Evolutionary conservation across 37 sponge, comb jelly and placozoan genomes (phyloP).

Genomic region (Diacarnus erythraeanus): DNA sequence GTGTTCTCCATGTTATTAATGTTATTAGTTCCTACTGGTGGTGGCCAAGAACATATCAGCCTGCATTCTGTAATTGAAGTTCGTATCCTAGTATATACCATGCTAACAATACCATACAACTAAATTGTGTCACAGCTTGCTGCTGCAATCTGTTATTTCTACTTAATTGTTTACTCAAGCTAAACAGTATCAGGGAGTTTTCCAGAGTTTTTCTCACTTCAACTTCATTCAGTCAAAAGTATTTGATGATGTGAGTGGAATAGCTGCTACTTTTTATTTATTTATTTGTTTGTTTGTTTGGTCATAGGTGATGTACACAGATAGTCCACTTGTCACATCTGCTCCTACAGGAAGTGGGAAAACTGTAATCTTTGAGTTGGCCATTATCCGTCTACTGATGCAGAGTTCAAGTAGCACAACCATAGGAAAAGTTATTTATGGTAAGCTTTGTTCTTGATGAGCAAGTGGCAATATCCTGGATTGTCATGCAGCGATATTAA

Average conservation of each 20-base stretch:
- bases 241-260: constrained; percentile 85
- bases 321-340: constrained; percentile 76
- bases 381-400: constrained; percentile 86
- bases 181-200: constrained; percentile 73
- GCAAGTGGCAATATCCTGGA: no score
- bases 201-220: constrained; percentile 82
- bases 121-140: neutral
- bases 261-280: neutral
- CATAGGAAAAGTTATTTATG: constrained; percentile 79
- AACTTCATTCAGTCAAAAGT: constrained; percentile 95
- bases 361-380: constrained; percentile 95
- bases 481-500: no score
- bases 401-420: constrained; percentile 40
- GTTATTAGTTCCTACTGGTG: constrained; percentile 41
- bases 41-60: constrained; percentile 38
- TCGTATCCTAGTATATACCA: constrained; percentile 42
- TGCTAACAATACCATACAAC: neutral
- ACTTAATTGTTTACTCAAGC: constrained; percentile 32
- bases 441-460: no score
- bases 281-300: neutral
- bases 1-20: neutral
- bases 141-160: neutral
- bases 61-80: constrained; percentile 70
- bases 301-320: constrained; percentile 86
- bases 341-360: constrained; percentile 99